These are phyloP conservation scores for Furnarius figulus DNA, from an alignment of 2,113 vertebrate species.

Conservation along the genomic window DNA sequence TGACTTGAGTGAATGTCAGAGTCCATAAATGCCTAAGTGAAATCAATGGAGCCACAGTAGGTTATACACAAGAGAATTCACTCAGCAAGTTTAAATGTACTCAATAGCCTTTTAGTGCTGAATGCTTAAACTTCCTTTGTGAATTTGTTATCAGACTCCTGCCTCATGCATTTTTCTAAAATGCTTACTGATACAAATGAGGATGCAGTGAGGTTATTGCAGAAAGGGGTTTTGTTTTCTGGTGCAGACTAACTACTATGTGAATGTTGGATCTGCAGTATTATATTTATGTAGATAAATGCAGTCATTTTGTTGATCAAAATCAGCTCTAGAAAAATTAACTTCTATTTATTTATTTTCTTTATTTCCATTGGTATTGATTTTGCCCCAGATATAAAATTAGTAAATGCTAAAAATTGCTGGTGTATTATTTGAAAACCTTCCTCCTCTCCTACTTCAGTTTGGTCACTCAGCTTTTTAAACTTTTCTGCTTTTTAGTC, in stretches of 20 bases:
- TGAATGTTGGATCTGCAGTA: neutral
- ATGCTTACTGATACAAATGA: neutral
- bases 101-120: conserved; percentile 1
- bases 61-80: neutral
- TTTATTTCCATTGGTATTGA: neutral
- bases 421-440: neutral
- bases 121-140: neutral
- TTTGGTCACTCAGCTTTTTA: neutral
- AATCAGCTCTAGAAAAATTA: neutral
- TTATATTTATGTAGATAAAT: neutral
- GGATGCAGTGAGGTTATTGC: neutral
- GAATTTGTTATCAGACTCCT: neutral
- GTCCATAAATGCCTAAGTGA: neutral
- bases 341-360: neutral
- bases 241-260: neutral
- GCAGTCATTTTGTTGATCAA: neutral
- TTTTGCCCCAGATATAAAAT: neutral
- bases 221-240: neutral
- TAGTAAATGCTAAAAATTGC: neutral
- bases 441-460: neutral
- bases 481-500: neutral
- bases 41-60: neutral
- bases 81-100: neutral
- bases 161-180: neutral
- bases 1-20: neutral